Percentiles rank a stretch among this genome's conserved stretches.
Evolutionary conservation across 2,797 vertebrate species (phyloP).

Genomic region (Avahi laniger): DNA sequence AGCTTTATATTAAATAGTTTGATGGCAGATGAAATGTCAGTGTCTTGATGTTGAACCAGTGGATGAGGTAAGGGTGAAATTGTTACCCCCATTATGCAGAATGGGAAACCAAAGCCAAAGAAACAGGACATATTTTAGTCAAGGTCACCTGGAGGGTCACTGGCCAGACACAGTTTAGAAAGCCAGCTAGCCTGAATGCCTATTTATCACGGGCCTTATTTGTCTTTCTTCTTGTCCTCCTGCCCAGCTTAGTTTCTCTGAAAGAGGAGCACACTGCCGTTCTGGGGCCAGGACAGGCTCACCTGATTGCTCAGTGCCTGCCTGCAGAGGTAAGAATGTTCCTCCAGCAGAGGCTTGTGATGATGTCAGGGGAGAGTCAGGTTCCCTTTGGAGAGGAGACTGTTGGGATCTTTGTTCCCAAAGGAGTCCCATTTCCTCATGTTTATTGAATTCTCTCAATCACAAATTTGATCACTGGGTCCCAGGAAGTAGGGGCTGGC

Average conservation of each 20-base stretch:
- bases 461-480: constrained; percentile 18
- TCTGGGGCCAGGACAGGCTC: neutral
- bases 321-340: neutral
- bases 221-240: neutral
- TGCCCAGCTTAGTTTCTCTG: neutral
- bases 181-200: neutral
- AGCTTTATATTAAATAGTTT: no score
- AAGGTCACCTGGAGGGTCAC: neutral
- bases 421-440: constrained; percentile 43
- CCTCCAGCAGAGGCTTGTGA: neutral
- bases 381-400: constrained; percentile 38
- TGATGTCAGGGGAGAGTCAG: constrained; percentile 42
- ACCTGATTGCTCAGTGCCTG: neutral
- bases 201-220: neutral
- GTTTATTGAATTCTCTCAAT: constrained; percentile 49
- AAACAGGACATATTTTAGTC: neutral
- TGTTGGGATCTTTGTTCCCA: constrained; percentile 57
- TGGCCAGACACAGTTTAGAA: neutral
- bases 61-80: neutral
- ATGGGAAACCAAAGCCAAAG: neutral
- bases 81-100: neutral
- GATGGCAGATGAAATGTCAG: neutral
- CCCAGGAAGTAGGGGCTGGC: neutral
- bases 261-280: neutral
- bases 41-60: neutral